Evolutionary conservation across 2,888 invertebrate species (phyloP), one percentile per base, ranked within the genome.

Genomic region (Tuberolachnus salignus): DNA sequence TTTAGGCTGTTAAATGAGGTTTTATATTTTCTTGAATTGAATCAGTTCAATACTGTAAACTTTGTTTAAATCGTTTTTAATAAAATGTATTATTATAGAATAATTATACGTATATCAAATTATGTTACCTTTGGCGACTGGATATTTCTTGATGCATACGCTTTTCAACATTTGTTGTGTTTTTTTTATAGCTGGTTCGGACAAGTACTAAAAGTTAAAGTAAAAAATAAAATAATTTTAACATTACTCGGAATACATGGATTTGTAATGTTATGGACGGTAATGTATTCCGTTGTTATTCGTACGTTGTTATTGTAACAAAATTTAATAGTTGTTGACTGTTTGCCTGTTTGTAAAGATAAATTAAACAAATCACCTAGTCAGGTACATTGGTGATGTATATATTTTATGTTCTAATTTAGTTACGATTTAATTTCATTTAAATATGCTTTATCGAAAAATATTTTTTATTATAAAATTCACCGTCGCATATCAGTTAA

Each of bases 131-230:
- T 78, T 34, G 11, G 23, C 19, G 0, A 78, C 49, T 21, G 57
- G 16, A 21, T 59, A 3, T 69, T 78, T 78, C 8, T 78, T 78
- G 16, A 23, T 21, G 49, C 75, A 78, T 34, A 78, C 75, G 16
- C 16, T 59, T 69, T 67, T 78, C 23, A 78, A 57, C 75, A 78
- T 78, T 11, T 49, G 4, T 59, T 34, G 26, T 3, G 67, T 78
- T 59, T 69, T 67, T 44, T 67, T 67, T 8, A 78, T 67, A 3
- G 67, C 67, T 8, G 59, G 49, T 34, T 78, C 75, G 2, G 67
- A 57, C 6, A 78, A 51, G 23, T 78, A 78, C 75, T 78, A 19
- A 9, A 64, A 55, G 13, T 26, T 3, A 42, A 42, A 42, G 21
- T 16, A 0, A 57, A 42, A n/a, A 51, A 26, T 26, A 10, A 26